phyloP scores from a whole-genome alignment of 2,797 vertebrate genomes.

The Denticeps clupeoides region DNA sequence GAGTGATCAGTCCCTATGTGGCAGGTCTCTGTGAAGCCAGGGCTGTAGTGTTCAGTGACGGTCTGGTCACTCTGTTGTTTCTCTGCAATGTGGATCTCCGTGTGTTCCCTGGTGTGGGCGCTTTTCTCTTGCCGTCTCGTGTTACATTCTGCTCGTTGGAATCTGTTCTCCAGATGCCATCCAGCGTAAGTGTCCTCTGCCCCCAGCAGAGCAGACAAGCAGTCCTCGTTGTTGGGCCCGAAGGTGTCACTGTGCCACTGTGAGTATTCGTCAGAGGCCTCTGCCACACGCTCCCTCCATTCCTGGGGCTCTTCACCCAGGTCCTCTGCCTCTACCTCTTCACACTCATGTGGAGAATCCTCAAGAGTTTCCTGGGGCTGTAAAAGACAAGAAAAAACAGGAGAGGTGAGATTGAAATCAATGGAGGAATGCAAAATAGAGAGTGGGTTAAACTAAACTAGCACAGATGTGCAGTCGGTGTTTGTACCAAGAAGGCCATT shows the following conservation, averaged over 20 bases:
- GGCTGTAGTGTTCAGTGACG: constrained; percentile 3
- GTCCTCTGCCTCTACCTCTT: constrained; percentile 48
- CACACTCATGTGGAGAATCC: constrained; percentile 43
- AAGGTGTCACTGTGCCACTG: constrained; percentile 54
- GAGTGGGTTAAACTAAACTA: no score
- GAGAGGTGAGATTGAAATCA: background rate
- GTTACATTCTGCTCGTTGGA: constrained; percentile 17
- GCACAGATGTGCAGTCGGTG: background rate
- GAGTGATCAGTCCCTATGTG: constrained; percentile 3
- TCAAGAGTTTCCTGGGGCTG: constrained; percentile 61
- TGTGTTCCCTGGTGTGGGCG: background rate
- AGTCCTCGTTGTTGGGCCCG: constrained; percentile 33
- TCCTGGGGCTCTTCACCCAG: constrained; percentile 40
- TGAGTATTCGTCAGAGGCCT: constrained; percentile 55
- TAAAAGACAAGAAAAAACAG: constrained; percentile 17
- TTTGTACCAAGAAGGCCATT: background rate
- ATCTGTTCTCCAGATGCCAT: constrained; percentile 11
- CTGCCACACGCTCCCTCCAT: constrained; percentile 30
- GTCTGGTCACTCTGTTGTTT: background rate
- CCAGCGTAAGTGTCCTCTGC: constrained; percentile 19
- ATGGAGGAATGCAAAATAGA: background rate
- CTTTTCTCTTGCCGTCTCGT: constrained; percentile 19
- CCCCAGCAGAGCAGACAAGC: constrained; percentile 20
- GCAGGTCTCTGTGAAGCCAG: background rate
- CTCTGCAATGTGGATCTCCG: constrained; percentile 8